Evolutionary conservation across 2,888 invertebrate genomes (phyloP).

Genomic region (Prosapia bicincta): DNA sequence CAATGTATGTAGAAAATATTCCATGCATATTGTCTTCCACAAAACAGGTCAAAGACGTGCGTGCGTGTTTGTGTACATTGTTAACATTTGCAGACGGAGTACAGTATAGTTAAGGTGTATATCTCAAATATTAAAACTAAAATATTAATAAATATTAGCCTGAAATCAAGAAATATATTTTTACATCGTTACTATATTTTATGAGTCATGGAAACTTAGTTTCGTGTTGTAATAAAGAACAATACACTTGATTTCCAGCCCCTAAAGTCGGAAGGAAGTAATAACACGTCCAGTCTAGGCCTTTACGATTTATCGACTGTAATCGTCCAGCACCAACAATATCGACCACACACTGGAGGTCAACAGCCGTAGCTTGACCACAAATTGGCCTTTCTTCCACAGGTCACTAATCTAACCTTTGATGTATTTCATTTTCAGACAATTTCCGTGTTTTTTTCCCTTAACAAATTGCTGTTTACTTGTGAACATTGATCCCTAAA

Average conservation of each 20-base stretch:
- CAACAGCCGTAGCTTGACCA: not conserved
- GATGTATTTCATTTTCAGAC: not conserved
- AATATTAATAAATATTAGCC: too few species aligned
- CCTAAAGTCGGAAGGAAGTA: not conserved
- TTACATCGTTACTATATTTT: too few species aligned
- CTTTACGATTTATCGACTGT: not conserved
- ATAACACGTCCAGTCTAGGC: not conserved
- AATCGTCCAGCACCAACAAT: not conserved
- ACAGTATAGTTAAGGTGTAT: too few species aligned
- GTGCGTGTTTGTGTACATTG: too few species aligned
- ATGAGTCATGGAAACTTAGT: too few species aligned
- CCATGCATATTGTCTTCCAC: too few species aligned
- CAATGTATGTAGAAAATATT: too few species aligned
- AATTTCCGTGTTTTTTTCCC: not conserved
- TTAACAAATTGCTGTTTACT: not conserved
- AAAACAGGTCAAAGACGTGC: too few species aligned
- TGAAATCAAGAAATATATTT: too few species aligned
- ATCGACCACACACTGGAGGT: not conserved
- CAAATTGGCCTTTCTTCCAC: not conserved
- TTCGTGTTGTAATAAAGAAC: not conserved
- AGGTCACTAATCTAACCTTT: not conserved
- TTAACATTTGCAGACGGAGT: too few species aligned
- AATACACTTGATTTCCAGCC: not conserved
- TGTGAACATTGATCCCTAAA: not conserved
- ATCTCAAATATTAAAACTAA: too few species aligned